A percentile compares a stretch with the other conserved stretches of the same genome.
Conservation (phyloP, 2,113 vertebrate species). For the Heterocephalus glaber region DNA sequence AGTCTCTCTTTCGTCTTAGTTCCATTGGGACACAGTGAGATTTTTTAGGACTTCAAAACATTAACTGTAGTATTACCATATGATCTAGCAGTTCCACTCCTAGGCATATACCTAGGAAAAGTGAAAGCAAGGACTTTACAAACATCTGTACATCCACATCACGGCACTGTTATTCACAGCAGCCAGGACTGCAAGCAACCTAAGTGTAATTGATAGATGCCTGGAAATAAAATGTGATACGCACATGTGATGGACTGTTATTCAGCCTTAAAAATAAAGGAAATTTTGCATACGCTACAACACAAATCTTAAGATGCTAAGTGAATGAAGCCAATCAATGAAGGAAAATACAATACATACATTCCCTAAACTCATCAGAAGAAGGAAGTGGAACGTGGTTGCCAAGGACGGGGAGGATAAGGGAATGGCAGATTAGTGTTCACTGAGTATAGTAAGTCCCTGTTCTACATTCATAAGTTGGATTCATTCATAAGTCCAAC, state of each 20-base stretch:
- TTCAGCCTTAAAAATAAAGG: background rate
- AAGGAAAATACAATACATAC: background rate
- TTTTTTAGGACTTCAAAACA: background rate
- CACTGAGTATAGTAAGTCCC: background rate
- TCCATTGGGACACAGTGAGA: background rate
- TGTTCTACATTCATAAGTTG: no score
- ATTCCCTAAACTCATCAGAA: background rate
- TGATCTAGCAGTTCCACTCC: background rate
- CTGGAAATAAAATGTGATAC: background rate
- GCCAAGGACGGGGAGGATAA: background rate
- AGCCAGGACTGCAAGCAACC: background rate
- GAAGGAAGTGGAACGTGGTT: background rate
- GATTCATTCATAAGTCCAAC: no score
- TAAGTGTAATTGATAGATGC: background rate
- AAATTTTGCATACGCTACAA: background rate
- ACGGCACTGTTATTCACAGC: background rate
- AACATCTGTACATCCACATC: background rate
- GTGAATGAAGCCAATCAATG: background rate
- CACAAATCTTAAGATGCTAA: background rate
- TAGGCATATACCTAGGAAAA: background rate
- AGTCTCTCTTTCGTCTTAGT: background rate
- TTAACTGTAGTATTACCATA: background rate
- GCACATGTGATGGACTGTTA: background rate
- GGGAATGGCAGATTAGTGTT: background rate
- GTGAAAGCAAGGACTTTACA: background rate